A percentile compares a stretch with the other conserved stretches of the same genome.
Evolutionary conservation across 2,113 vertebrate genomes (phyloP).

Genomic region (Bothrops jararaca): DNA sequence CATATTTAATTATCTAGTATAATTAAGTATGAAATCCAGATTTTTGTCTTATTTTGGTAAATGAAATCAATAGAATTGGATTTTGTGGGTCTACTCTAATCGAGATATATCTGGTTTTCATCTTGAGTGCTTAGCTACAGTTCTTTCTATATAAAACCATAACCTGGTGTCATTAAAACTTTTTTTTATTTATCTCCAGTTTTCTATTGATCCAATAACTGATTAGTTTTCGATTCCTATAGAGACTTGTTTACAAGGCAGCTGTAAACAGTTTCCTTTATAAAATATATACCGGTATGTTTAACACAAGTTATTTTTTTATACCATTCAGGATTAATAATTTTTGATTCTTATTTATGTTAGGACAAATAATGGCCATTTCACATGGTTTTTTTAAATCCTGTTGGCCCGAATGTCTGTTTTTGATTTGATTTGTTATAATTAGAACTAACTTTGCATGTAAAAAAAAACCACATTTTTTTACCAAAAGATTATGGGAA

Average conservation of each 20-base stretch:
- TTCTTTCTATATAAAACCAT: neutral
- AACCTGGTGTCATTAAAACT: neutral
- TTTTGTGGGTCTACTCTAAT: neutral
- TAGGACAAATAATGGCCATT: conserved; percentile 9
- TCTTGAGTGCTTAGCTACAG: neutral
- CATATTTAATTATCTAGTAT: neutral
- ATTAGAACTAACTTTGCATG: neutral
- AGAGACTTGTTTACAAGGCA: neutral
- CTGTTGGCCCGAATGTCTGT: neutral
- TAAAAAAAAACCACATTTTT: neutral
- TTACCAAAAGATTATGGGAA: neutral
- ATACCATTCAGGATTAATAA: neutral
- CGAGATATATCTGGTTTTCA: neutral
- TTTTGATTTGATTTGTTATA: neutral
- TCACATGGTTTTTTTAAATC: neutral
- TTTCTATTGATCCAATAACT: neutral
- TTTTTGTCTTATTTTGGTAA: neutral
- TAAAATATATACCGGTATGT: neutral
- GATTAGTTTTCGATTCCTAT: neutral
- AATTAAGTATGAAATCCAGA: neutral
- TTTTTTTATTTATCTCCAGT: neutral
- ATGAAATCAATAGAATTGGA: neutral
- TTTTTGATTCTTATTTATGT: neutral
- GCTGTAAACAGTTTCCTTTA: neutral
- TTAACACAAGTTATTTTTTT: neutral